Evolutionary conservation across 2,113 vertebrate species (phyloP).

Genomic region (Bos indicus): DNA sequence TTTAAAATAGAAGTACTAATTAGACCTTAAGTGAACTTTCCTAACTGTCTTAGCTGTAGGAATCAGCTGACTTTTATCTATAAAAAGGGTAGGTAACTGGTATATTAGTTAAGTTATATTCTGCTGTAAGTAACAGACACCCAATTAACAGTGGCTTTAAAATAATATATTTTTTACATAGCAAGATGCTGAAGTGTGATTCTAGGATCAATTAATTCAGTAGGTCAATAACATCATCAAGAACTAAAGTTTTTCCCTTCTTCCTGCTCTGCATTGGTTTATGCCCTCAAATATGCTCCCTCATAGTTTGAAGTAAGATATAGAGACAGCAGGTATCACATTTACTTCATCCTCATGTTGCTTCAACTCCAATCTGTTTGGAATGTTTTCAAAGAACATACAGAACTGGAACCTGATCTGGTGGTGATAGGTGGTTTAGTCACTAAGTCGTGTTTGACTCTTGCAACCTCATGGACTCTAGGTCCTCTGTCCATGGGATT

Average conservation of each 20-base stretch:
- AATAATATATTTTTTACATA: constrained; percentile 8
- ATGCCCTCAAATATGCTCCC: neutral
- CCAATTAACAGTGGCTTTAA: constrained; percentile 38
- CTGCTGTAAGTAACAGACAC: constrained; percentile 23
- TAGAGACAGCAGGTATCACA: neutral
- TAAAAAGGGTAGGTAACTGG: constrained; percentile 52
- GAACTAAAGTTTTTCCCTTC: neutral
- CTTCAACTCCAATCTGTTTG: too few species aligned
- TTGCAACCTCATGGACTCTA: neutral
- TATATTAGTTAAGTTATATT: constrained; percentile 36
- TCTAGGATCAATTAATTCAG: neutral
- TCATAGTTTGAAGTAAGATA: neutral
- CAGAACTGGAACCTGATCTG: neutral
- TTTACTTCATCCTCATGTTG: neutral
- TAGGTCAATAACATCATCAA: neutral
- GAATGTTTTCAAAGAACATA: neutral
- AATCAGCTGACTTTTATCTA: constrained; percentile 60
- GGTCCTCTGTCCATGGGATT: neutral
- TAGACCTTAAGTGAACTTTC: constrained; percentile 61
- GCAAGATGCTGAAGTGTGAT: neutral
- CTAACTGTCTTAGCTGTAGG: constrained; percentile 36
- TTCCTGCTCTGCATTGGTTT: neutral
- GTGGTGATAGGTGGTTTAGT: neutral
- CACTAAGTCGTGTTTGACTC: neutral
- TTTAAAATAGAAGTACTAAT: constrained; percentile 69